phyloP scores from a whole-genome alignment of 2,113 vertebrate species.

The Ariopsis seemanni region DNA sequence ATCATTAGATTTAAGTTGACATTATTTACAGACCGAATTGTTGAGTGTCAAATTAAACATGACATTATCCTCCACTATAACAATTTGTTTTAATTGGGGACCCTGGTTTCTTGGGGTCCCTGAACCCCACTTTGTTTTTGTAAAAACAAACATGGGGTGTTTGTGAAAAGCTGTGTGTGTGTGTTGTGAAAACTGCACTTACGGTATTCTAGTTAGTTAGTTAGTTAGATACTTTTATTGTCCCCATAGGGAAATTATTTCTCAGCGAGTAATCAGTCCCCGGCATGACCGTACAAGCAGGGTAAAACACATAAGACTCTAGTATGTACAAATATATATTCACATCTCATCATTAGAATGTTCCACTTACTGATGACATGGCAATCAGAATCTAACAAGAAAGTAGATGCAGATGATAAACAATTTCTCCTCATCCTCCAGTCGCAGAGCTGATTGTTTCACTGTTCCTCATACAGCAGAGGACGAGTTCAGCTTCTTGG shows the following conservation, averaged over 20 bases:
- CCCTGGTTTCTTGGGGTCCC: not conserved
- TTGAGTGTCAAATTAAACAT: not conserved
- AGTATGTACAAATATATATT: not conserved
- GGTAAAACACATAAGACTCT: too few relatives aligned
- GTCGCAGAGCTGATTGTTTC: not conserved
- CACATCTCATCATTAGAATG: not conserved
- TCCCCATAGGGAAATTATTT: too few relatives aligned
- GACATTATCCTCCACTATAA: not conserved
- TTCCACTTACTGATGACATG: not conserved
- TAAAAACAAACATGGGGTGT: not conserved
- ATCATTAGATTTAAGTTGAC: too few relatives aligned
- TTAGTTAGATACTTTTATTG: too few relatives aligned
- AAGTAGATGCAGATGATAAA: not conserved
- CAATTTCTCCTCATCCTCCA: not conserved
- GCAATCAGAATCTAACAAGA: not conserved
- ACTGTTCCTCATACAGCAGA: not conserved
- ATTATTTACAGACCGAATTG: not conserved
- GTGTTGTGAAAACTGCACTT: too few relatives aligned
- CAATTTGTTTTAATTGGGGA: not conserved
- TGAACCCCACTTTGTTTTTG: not conserved
- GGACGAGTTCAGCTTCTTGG: not conserved
- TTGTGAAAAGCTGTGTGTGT: not conserved
- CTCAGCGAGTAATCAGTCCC: too few relatives aligned
- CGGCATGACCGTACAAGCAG: too few relatives aligned
- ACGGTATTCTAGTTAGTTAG: too few relatives aligned